Percentiles rank a stretch among this genome's conserved stretches.
Evolutionary conservation across 2,888 invertebrate genomes (phyloP).

Genomic region (Dynastes tityus): DNA sequence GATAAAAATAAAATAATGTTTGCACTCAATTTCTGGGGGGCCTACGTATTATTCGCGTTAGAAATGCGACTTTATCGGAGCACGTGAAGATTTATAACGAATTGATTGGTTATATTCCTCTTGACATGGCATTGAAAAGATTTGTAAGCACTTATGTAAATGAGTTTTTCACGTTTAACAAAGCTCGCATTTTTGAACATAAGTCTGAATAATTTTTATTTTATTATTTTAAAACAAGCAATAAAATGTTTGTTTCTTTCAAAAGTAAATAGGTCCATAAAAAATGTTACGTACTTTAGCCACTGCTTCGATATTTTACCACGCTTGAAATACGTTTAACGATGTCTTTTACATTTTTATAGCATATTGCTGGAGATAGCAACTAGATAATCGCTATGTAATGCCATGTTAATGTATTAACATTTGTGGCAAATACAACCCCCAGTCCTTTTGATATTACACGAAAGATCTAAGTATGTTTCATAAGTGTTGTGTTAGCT

Average conservation of each 20-base stretch:
- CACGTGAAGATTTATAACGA: slow-evolving; percentile 24
- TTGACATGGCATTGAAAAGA: not conserved
- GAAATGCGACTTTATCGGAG: slow-evolving; percentile 22
- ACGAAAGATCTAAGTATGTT: too few species aligned
- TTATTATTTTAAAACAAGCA: not conserved
- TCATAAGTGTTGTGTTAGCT: too few species aligned
- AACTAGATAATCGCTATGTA: too few species aligned
- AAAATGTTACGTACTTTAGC: too few species aligned
- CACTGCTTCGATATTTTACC: too few species aligned
- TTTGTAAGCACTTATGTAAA: slow-evolving; percentile 10
- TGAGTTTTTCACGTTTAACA: not conserved
- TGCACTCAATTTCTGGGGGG: slow-evolving; percentile 30
- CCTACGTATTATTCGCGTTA: slow-evolving; percentile 34
- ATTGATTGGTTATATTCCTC: slow-evolving; percentile 10
- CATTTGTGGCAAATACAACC: too few species aligned
- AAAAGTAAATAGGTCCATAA: not conserved
- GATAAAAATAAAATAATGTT: slow-evolving; percentile 35
- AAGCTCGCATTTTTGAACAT: not conserved
- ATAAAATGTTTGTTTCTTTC: not conserved
- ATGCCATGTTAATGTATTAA: too few species aligned
- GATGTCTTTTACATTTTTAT: too few species aligned
- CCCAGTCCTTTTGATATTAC: too few species aligned
- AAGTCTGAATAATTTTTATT: too few species aligned
- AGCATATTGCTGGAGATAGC: too few species aligned
- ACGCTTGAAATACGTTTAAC: too few species aligned